Evolutionary conservation across 2,888 invertebrate species (phyloP).

Genomic region (Glyphotaelius pellucidus): DNA sequence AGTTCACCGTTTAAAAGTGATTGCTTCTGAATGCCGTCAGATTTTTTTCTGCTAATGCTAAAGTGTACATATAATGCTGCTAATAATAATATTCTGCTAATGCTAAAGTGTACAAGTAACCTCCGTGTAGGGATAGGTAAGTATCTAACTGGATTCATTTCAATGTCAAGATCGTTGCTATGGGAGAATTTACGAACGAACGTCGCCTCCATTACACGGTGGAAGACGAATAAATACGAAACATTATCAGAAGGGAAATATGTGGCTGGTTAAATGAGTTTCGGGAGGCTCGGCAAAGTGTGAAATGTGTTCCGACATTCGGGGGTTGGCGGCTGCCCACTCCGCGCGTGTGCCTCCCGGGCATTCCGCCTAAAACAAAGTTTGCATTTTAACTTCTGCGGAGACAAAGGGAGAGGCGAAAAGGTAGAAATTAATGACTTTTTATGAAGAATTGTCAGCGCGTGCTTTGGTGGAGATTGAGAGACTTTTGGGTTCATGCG

Average conservation of each 20-base stretch:
- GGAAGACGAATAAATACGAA: slow-evolving; percentile 38
- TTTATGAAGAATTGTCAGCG: slow-evolving; percentile 66
- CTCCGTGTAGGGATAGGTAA: no score
- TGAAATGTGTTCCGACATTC: slow-evolving; percentile 55
- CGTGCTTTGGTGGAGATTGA: slow-evolving; percentile 57
- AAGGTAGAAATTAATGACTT: slow-evolving; percentile 66
- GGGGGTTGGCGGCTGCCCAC: neutral
- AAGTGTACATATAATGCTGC: no score
- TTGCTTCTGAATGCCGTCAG: neutral
- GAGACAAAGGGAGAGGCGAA: slow-evolving; percentile 62
- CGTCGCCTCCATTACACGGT: neutral
- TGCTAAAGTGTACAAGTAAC: no score
- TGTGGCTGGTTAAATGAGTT: slow-evolving; percentile 35
- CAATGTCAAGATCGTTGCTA: neutral
- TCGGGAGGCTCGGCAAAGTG: slow-evolving; percentile 47
- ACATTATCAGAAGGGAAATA: slow-evolving; percentile 53
- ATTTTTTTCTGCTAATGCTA: neutral
- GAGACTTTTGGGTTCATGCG: slow-evolving; percentile 46
- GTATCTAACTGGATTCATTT: neutral
- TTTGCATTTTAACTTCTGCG: slow-evolving; percentile 65
- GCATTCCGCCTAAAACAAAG: slow-evolving; percentile 62
- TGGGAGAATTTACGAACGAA: neutral
- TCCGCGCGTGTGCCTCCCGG: slow-evolving; percentile 35
- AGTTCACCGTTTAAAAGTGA: neutral
- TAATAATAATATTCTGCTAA: no score